phyloP scores from a whole-genome alignment of 2,797 vertebrate species.

The Enteromius afrohamiltoni region DNA sequence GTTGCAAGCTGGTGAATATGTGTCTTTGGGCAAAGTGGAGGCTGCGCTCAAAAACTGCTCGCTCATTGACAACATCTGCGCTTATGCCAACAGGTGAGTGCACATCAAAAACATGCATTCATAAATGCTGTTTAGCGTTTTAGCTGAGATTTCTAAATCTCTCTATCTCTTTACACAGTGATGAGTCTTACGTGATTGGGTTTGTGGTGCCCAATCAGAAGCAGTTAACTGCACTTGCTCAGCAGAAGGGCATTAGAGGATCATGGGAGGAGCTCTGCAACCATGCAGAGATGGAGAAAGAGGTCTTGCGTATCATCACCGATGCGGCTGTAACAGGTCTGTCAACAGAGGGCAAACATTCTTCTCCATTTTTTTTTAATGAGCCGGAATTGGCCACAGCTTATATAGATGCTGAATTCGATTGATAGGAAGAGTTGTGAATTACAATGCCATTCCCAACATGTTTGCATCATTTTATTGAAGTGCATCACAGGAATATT shows the following conservation, averaged over 20 bases:
- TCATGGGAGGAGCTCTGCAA: slow-evolving; percentile 93
- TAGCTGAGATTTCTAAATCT: neutral
- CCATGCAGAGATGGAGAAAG: slow-evolving; percentile 87
- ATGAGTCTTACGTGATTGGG: slow-evolving; percentile 94
- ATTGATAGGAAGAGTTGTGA: neutral
- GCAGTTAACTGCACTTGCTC: slow-evolving; percentile 85
- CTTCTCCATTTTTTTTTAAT: neutral
- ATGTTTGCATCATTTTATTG: no score
- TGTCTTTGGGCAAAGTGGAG: slow-evolving; percentile 98
- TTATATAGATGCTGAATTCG: neutral
- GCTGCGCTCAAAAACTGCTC: slow-evolving; percentile 93
- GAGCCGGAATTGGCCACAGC: neutral
- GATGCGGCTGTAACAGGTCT: slow-evolving; percentile 89
- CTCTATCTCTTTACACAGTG: slow-evolving; percentile 75
- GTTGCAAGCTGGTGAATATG: slow-evolving; percentile 95
- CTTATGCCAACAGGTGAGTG: slow-evolving; percentile 92
- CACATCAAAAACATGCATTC: neutral
- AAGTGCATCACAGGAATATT: no score
- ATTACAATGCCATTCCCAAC: neutral
- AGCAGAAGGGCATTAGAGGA: slow-evolving; percentile 82
- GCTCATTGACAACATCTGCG: slow-evolving; percentile 96
- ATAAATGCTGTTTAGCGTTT: neutral
- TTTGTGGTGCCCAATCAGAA: slow-evolving; percentile 98
- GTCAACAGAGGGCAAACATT: neutral
- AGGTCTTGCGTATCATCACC: slow-evolving; percentile 87